phyloP scores from a whole-genome alignment of 2,888 invertebrate species.

The Eupeodes latifasciatus region DNA sequence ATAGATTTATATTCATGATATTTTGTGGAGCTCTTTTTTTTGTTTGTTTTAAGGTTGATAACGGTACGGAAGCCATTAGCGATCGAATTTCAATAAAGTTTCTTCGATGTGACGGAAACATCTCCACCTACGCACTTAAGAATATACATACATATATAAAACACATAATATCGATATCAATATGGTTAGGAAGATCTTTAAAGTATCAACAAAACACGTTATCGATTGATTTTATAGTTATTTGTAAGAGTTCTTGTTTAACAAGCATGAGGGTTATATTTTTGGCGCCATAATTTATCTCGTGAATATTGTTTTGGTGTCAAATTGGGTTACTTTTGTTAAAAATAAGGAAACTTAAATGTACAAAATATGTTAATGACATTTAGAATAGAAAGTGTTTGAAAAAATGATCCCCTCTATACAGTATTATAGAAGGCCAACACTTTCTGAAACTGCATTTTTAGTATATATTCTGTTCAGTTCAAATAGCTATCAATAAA shows the following conservation, averaged over 20 bases:
- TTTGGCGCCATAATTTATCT: constrained; percentile 12
- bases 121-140: constrained; percentile 38
- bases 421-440: too few species aligned
- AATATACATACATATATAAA: not conserved
- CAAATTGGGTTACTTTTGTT: not conserved
- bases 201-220: constrained; percentile 5
- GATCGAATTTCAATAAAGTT: constrained; percentile 26
- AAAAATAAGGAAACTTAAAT: not conserved
- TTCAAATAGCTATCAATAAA: too few species aligned
- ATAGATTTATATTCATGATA: not conserved
- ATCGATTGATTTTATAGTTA: constrained; percentile 26
- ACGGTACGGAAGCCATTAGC: constrained; percentile 52
- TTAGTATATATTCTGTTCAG: too few species aligned
- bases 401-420: too few species aligned
- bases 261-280: not conserved
- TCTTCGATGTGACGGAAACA: not conserved
- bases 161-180: not conserved
- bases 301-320: not conserved
- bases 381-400: too few species aligned
- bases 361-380: too few species aligned
- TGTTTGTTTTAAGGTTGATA: constrained; percentile 11
- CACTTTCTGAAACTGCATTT: too few species aligned
- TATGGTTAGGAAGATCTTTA: constrained; percentile 1
- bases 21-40: not conserved
- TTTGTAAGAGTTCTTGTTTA: not conserved